Conservation (phyloP, 1,140 invertebrate species). For the Caerostris darwini region DNA sequence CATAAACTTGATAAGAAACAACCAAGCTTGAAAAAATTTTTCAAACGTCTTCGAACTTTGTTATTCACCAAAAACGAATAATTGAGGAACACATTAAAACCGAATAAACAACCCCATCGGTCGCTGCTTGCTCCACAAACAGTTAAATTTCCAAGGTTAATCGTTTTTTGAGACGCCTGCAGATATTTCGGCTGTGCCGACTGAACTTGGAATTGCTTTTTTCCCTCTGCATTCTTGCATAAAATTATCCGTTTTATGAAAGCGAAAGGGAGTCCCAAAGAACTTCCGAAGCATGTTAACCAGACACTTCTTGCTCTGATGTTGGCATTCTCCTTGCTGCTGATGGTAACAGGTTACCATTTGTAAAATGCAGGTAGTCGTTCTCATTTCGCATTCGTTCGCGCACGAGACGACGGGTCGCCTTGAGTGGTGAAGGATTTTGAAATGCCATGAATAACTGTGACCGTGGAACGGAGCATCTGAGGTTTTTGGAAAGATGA, state of each 20-base stretch:
- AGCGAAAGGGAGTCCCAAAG: background rate
- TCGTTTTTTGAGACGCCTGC: background rate
- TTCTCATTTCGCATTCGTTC: background rate
- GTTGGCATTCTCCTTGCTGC: background rate
- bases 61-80: background rate
- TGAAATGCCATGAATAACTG: background rate
- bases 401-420: background rate
- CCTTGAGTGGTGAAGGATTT: background rate
- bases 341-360: background rate
- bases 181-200: background rate
- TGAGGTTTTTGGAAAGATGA: too few species aligned
- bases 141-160: constrained; percentile 13
- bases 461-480: too few species aligned
- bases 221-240: background rate
- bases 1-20: background rate
- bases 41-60: background rate
- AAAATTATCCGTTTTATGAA: background rate
- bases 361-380: background rate
- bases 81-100: background rate
- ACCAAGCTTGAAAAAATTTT: background rate
- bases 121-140: background rate
- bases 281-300: background rate
- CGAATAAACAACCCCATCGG: background rate
- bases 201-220: background rate
- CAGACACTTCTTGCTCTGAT: background rate